Percentiles rank a stretch among this genome's conserved stretches.
These are phyloP conservation scores for Ellobius talpinus DNA, from an alignment of 2,113 vertebrate genomes.

Conservation along the genomic window DNA sequence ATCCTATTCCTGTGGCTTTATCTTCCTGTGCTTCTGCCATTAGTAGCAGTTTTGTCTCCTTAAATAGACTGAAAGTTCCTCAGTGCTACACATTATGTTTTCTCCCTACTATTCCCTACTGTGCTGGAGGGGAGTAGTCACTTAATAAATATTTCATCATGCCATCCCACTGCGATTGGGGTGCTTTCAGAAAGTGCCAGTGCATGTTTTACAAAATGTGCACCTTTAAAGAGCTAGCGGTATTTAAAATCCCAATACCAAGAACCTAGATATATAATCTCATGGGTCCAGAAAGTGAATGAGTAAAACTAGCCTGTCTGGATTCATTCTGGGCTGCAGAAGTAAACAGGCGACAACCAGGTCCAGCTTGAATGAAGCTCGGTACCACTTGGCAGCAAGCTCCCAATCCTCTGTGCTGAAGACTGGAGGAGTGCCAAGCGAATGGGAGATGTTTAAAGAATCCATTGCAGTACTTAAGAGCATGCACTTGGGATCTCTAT, in stretches of 20 bases:
- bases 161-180: neutral
- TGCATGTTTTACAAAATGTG: conserved; percentile 23
- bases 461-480: neutral
- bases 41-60: neutral
- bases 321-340: neutral
- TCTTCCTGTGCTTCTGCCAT: conserved; percentile 32
- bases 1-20: neutral
- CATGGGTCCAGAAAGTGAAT: neutral
- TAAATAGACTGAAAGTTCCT: conserved; percentile 57
- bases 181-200: conserved; percentile 19
- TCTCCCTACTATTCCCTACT: neutral
- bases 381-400: neutral
- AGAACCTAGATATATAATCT: conserved; percentile 11
- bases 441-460: conserved; percentile 15
- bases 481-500: neutral
- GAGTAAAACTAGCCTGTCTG: neutral
- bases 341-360: conserved; percentile 4
- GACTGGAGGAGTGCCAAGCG: conserved; percentile 11
- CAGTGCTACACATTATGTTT: neutral
- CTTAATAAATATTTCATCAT: conserved; percentile 52
- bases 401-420: neutral
- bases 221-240: neutral
- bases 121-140: neutral
- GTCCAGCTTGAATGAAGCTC: conserved; percentile 23
- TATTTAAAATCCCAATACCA: conserved; percentile 1